Evolutionary conservation across 2,113 vertebrate species (phyloP).

Genomic region (Sapajus apella): DNA sequence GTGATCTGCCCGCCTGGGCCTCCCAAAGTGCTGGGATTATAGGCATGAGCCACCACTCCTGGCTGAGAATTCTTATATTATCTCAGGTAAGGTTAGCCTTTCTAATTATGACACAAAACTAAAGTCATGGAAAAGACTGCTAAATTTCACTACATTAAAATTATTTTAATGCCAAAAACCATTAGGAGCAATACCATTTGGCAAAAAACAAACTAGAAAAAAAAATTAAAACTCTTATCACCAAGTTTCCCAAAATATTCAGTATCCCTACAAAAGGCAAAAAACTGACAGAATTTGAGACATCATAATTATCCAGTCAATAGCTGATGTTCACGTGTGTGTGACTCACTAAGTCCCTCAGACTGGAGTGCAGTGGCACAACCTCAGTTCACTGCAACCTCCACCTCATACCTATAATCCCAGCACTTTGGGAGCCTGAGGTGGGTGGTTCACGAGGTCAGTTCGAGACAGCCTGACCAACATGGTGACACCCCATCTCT

Average conservation of each 20-base stretch:
- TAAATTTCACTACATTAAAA: neutral
- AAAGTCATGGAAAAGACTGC: neutral
- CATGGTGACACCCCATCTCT: too few relatives aligned
- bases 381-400: too few relatives aligned
- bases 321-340: too few relatives aligned
- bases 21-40: neutral
- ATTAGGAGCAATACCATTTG: neutral
- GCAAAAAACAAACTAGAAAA: neutral
- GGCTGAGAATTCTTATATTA: neutral
- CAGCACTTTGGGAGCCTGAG: too few relatives aligned
- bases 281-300: neutral
- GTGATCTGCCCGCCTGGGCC: neutral
- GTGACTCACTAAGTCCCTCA: too few relatives aligned
- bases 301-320: too few relatives aligned
- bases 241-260: neutral
- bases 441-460: too few relatives aligned
- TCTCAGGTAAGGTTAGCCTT: neutral
- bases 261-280: neutral
- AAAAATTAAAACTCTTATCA: neutral
- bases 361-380: too few relatives aligned
- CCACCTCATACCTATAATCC: neutral
- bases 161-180: neutral
- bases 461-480: too few relatives aligned
- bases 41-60: neutral
- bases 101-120: neutral